Conservation (phyloP, 2,113 vertebrate genomes). For the Indri indri region DNA sequence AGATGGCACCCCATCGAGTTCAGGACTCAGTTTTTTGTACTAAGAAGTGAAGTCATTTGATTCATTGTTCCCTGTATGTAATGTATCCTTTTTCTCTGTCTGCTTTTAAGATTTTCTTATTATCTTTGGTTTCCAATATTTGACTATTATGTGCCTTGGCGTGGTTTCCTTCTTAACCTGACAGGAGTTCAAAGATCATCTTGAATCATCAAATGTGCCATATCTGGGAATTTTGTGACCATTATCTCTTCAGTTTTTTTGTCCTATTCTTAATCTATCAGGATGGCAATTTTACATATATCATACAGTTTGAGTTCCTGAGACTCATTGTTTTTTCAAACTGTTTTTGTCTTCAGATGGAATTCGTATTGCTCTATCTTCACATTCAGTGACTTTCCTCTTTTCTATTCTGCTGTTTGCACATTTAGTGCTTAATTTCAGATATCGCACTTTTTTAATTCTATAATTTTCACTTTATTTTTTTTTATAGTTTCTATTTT, state of each 20-base stretch:
- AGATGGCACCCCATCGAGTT: too few relatives aligned
- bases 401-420: neutral
- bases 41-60: neutral
- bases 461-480: neutral
- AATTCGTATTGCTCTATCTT: accelerated
- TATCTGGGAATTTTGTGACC: neutral
- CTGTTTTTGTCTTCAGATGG: neutral
- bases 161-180: neutral
- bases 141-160: accelerated
- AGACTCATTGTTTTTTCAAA: neutral
- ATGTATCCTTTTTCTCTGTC: neutral
- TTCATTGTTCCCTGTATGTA: neutral
- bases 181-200: neutral
- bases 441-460: neutral
- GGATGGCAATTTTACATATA: neutral
- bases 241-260: neutral
- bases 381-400: too few relatives aligned
- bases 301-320: neutral
- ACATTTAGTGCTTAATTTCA: neutral
- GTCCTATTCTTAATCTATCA: neutral
- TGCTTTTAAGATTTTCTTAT: neutral
- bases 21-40: neutral
- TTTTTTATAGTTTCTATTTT: neutral
- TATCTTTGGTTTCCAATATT: neutral
- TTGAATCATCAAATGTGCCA: neutral